Evolutionary conservation across 92 coral and sea anemone genomes (phyloP).

Genomic region (Epizoanthus ramosus): DNA sequence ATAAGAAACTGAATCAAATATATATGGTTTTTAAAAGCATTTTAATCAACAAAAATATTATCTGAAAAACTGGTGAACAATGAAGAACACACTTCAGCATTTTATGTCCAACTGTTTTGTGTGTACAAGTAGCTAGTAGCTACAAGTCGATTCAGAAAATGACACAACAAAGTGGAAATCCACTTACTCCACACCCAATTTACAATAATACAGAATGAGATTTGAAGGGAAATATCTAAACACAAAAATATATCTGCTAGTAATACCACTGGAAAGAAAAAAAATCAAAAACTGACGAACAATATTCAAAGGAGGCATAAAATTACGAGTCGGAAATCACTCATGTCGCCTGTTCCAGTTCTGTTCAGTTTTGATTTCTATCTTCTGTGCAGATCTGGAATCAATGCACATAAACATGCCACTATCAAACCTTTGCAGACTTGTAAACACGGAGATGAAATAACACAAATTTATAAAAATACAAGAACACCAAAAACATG

Average conservation of each 20-base stretch:
- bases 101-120: too few species aligned
- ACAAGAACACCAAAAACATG: neutral
- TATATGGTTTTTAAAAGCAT: too few species aligned
- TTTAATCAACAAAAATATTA: too few species aligned
- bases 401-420: neutral
- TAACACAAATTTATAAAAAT: neutral
- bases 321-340: neutral
- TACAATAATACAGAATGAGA: neutral
- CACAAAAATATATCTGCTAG: neutral
- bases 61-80: too few species aligned
- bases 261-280: neutral
- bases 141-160: neutral
- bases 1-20: too few species aligned
- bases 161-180: constrained; percentile 3
- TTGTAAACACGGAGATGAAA: constrained; percentile 12
- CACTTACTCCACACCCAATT: constrained; percentile 39
- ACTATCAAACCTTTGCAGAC: neutral
- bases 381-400: neutral
- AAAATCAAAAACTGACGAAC: neutral
- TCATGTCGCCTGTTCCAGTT: neutral
- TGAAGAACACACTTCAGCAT: too few species aligned
- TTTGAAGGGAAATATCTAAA: neutral
- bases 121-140: neutral
- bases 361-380: neutral
- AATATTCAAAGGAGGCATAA: too few species aligned